Evolutionary conservation across 1,140 invertebrate species (phyloP), one percentile per base, ranked within the genome.

Genomic region (Danaus melanippus): DNA sequence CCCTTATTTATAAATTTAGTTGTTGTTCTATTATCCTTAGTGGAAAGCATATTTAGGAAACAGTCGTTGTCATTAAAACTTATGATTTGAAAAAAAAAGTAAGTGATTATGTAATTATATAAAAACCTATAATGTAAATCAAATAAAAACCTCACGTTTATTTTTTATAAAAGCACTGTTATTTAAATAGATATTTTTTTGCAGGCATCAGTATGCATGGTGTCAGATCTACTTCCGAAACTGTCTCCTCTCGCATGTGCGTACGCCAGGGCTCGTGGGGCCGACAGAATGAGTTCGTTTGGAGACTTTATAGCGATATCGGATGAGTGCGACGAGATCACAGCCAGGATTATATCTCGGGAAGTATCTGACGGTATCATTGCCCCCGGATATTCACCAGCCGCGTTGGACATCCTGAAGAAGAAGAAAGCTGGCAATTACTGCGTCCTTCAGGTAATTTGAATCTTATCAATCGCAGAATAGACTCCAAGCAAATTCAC

Each of bases 201-300:
- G 15, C 88, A 97, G 89, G 95, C 95, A 2, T 93, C 94, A 75
- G 87, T 98, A 0, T 99, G 96, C 74, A 97, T 97, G 93, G 97
- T 99, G 1, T 92, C 95, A 58, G 97, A 99, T 84, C 71, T 98
- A 15, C 74, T 87, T 0, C 85, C 91, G 15, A 85, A 90, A 50
- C 84, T 98, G 46, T 93, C 95, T 6, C 97, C 96, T 0, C 66
- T 99, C n/a, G 97, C 98, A 0, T 91, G 90, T 9, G 98, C 98
- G 1, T 99, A 99, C 88, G 97, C 97, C 0, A 88, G 97, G 59
- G 98, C 98, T 0, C 90, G 98, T 84, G 97, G 98, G 41, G 97
- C 98, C 11, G 98, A 99, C 84, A 91, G 98, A 52, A 99, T 99
- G 98, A 98, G 97, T 6, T 99, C 97, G 9, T 99, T 99, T 87